Conservation (phyloP, 1,140 invertebrate genomes). For the Drosophila carrolli region DNA sequence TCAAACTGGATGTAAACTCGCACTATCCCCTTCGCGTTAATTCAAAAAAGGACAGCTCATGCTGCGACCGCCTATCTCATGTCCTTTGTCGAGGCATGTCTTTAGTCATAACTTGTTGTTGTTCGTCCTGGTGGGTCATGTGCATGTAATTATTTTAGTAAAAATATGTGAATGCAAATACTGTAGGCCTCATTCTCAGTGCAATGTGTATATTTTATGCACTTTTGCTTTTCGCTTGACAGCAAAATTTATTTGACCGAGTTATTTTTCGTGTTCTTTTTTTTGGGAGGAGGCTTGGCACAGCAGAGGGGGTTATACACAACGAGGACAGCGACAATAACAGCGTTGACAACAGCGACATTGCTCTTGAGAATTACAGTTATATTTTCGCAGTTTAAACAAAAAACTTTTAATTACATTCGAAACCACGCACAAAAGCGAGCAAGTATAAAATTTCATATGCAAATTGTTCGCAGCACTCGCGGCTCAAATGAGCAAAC, state of each 20-base stretch:
- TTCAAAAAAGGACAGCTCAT: constrained; percentile 5
- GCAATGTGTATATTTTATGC: constrained; percentile 64
- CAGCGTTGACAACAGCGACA: constrained; percentile 40
- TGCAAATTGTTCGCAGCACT: constrained; percentile 69
- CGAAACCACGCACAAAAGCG: constrained; percentile 37
- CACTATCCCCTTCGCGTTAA: neutral
- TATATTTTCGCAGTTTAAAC: constrained; percentile 63
- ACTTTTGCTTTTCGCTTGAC: constrained; percentile 76
- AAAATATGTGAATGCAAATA: constrained; percentile 80
- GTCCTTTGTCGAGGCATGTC: constrained; percentile 52
- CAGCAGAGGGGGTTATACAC: neutral
- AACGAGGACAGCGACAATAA: constrained; percentile 22
- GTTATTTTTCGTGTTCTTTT: constrained; percentile 34
- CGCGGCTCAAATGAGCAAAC: constrained; percentile 58
- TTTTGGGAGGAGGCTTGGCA: constrained; percentile 10
- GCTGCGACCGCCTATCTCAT: constrained; percentile 47
- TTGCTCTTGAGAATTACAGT: constrained; percentile 54
- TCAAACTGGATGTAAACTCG: neutral
- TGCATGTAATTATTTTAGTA: constrained; percentile 80
- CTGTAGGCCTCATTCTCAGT: constrained; percentile 61
- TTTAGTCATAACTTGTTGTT: constrained; percentile 67
- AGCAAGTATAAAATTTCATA: constrained; percentile 62
- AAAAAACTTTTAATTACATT: constrained; percentile 79
- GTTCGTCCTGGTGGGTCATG: constrained; percentile 52
- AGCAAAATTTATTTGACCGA: constrained; percentile 75